Evolutionary conservation across 1,140 invertebrate species (phyloP).

Genomic region (Laupala kohalensis): DNA sequence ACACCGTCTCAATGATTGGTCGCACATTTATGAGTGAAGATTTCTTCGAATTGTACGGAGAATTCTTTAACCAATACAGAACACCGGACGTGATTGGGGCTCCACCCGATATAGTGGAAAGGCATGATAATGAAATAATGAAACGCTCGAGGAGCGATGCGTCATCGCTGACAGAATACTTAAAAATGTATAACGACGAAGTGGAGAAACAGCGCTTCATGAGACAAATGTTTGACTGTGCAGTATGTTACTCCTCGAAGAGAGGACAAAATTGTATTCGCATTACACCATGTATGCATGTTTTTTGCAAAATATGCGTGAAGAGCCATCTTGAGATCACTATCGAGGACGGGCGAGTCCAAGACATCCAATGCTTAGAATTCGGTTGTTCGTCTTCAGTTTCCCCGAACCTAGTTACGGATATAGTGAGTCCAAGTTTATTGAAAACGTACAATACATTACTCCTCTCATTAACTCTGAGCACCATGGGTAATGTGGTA

Average conservation of each 20-base stretch:
- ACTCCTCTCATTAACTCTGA: conserved; percentile 40
- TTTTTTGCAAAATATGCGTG: neutral
- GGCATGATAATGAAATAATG: neutral
- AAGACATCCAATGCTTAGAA: neutral
- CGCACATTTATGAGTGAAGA: neutral
- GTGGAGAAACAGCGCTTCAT: neutral
- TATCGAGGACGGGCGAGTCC: neutral
- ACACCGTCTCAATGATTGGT: neutral
- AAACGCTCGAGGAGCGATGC: neutral
- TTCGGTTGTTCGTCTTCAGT: neutral
- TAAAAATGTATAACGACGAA: too few relatives aligned
- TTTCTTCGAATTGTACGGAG: too few relatives aligned
- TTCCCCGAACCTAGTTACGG: conserved; percentile 30
- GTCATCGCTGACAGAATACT: too few relatives aligned
- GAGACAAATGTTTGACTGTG: neutral
- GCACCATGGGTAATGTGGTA: conserved; percentile 47
- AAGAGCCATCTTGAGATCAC: neutral
- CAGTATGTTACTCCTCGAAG: neutral
- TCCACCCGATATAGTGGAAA: too few relatives aligned
- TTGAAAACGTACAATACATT: conserved; percentile 48
- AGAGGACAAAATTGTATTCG: neutral
- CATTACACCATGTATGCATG: neutral
- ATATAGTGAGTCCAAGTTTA: conserved; percentile 38
- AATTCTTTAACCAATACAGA: too few relatives aligned
- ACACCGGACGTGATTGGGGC: too few relatives aligned